Conservation (phyloP, 2,113 vertebrate species). For the Brachyhypopomus gauderio region DNA sequence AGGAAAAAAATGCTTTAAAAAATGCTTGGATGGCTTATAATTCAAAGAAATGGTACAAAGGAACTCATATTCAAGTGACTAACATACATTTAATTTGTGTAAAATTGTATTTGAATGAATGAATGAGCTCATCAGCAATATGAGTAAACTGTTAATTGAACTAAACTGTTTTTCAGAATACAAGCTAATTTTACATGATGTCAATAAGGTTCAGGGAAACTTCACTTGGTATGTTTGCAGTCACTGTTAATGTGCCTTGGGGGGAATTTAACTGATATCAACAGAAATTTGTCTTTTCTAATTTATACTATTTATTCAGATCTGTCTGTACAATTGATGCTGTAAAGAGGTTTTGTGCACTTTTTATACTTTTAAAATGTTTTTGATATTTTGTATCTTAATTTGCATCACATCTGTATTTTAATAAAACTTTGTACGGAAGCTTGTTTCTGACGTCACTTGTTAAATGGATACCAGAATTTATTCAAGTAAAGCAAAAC, state of each 20-base stretch:
- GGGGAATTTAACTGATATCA: slow-evolving; percentile 67
- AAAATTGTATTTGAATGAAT: slow-evolving; percentile 31
- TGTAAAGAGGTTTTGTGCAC: slow-evolving; percentile 73
- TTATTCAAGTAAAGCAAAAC: background rate
- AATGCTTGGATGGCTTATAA: slow-evolving; percentile 12
- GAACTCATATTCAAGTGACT: background rate
- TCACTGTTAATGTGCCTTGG: slow-evolving; percentile 71
- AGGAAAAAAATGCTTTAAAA: too few relatives aligned
- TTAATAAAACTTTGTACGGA: slow-evolving; percentile 60
- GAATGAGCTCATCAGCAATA: slow-evolving; percentile 46
- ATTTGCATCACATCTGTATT: slow-evolving; percentile 54
- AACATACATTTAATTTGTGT: background rate
- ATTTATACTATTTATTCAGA: slow-evolving; percentile 83
- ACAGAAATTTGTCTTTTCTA: slow-evolving; percentile 67
- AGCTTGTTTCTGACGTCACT: background rate
- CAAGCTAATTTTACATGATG: slow-evolving; percentile 24
- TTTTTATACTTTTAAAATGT: slow-evolving; percentile 69
- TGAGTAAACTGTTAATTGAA: background rate
- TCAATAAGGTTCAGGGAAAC: slow-evolving; percentile 51
- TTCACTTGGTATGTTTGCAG: slow-evolving; percentile 48
- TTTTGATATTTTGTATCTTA: slow-evolving; percentile 67
- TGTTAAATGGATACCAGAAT: background rate
- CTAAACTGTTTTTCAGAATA: slow-evolving; percentile 6
- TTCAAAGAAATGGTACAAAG: slow-evolving; percentile 3
- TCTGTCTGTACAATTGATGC: slow-evolving; percentile 65